Percentiles rank a stretch among this genome's conserved stretches.
Evolutionary conservation across 2,113 vertebrate species (phyloP).

Genomic region (Heterocephalus glaber): DNA sequence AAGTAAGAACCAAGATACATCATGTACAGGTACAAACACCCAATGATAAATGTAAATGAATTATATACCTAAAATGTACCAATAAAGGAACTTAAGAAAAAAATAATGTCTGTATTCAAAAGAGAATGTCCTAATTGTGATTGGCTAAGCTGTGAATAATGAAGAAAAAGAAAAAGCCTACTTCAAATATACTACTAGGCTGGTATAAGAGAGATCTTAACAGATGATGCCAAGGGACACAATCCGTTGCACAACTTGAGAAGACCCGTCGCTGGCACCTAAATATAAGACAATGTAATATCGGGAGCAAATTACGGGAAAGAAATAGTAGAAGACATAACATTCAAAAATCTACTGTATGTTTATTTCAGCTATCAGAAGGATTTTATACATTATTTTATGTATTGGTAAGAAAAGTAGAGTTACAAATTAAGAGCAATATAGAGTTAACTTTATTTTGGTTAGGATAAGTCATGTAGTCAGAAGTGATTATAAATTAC

Average conservation of each 20-base stretch:
- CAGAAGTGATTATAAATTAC: conserved; percentile 50
- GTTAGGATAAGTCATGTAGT: background rate
- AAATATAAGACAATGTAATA: background rate
- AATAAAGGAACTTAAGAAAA: too few species aligned
- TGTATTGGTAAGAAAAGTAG: conserved; percentile 1
- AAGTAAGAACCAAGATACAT: too few species aligned
- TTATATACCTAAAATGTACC: too few species aligned
- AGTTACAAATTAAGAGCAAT: background rate
- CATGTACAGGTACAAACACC: too few species aligned
- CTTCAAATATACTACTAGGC: background rate
- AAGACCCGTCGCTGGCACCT: background rate
- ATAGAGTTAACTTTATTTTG: background rate
- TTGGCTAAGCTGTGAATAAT: conserved; percentile 17
- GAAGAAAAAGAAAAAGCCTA: background rate
- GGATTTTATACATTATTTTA: background rate
- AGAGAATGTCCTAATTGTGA: background rate
- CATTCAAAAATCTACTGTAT: background rate
- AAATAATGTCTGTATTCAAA: background rate
- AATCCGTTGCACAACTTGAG: background rate
- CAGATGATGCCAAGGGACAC: background rate
- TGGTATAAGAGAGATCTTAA: background rate
- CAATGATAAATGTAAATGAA: too few species aligned
- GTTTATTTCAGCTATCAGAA: background rate
- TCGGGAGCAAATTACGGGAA: background rate
- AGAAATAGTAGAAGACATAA: background rate